Conservation (phyloP, 2,113 vertebrate genomes). For the Scomber colias region DNA sequence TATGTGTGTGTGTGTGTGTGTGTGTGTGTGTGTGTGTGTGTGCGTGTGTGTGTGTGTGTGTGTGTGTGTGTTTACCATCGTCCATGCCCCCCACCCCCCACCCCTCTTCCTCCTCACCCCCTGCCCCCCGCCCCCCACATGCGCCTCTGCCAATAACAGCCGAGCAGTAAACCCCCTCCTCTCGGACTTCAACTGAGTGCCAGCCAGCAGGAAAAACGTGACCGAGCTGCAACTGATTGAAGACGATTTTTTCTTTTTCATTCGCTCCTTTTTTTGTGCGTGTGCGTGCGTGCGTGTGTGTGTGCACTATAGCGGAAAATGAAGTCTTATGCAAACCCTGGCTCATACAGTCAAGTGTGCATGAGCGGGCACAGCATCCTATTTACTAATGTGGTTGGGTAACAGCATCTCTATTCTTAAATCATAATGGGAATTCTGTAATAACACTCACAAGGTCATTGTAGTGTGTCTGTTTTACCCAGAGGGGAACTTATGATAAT, state of each 20-base stretch:
- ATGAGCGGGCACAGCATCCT: conserved; percentile 12
- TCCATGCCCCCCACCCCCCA: background rate
- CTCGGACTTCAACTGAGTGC: conserved; percentile 45
- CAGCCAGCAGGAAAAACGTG: conserved; percentile 73
- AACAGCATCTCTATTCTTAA: conserved; percentile 10
- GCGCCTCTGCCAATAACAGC: conserved; percentile 45
- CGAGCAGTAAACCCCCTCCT: conserved; percentile 49
- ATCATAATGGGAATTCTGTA: background rate
- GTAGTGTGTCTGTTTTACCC: background rate
- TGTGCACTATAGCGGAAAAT: conserved; percentile 34
- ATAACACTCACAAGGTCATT: conserved; percentile 1
- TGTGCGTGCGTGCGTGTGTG: too few relatives aligned
- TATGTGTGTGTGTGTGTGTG: background rate
- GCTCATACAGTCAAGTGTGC: background rate
- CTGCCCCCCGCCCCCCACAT: too few relatives aligned
- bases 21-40: conserved; percentile 17
- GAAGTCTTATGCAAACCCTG: conserved; percentile 56
- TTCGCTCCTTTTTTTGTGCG: background rate
- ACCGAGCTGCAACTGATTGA: conserved; percentile 59
- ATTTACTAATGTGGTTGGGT: conserved; percentile 26
- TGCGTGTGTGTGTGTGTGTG: too few relatives aligned
- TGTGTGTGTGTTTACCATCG: conserved; percentile 51
- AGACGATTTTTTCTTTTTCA: conserved; percentile 15
- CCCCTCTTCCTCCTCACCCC: background rate
- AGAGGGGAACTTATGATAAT: background rate